A percentile compares a stretch with the other conserved stretches of the same genome.
Evolutionary conservation across 2,888 invertebrate genomes (phyloP).

Genomic region (Drosophila formosana): DNA sequence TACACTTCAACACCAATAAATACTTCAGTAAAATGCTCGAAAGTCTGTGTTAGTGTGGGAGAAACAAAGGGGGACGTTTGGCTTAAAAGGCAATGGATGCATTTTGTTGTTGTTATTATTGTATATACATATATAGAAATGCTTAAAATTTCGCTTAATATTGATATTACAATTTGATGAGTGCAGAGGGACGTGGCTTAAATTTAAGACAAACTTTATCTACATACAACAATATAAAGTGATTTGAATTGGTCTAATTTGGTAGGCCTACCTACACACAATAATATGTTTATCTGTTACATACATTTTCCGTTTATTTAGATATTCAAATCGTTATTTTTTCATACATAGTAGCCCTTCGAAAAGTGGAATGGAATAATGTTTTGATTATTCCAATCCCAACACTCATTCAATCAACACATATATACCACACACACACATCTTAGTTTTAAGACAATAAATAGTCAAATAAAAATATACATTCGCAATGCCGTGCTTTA

Average conservation of each 20-base stretch:
- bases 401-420: conserved; percentile 6
- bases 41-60: too few species aligned
- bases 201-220: too few species aligned
- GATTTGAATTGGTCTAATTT: too few species aligned
- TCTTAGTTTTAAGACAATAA: neutral
- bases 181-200: too few species aligned
- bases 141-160: too few species aligned
- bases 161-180: too few species aligned
- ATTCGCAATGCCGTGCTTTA: conserved; percentile 35
- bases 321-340: neutral
- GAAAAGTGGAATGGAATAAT: neutral
- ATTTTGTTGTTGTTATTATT: too few species aligned
- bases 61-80: too few species aligned
- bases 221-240: too few species aligned
- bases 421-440: neutral
- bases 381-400: neutral
- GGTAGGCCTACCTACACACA: too few species aligned
- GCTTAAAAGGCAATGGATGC: too few species aligned
- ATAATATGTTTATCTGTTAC: neutral
- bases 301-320: neutral
- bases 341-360: conserved; percentile 7
- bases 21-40: neutral
- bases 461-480: neutral
- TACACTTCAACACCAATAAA: neutral
- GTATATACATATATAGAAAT: too few species aligned